phyloP scores from a whole-genome alignment of 2,113 vertebrate genomes.

The Sula dactylatra region DNA sequence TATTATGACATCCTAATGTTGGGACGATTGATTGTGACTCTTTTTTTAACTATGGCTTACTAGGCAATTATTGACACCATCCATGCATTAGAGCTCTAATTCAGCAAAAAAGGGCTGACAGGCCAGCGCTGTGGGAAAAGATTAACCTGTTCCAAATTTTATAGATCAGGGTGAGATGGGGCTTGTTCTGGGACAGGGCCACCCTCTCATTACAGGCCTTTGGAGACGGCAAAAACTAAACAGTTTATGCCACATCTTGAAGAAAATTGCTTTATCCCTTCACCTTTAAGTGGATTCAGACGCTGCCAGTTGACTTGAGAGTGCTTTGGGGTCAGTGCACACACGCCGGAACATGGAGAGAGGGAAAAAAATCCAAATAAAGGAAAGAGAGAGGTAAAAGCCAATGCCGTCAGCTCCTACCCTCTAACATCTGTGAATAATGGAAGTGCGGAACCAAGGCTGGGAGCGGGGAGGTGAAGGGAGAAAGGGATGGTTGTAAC shows the following conservation, averaged over 20 bases:
- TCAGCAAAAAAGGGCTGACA: slow-evolving; percentile 40
- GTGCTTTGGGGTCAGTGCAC: slow-evolving; percentile 64
- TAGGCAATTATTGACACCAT: slow-evolving; percentile 52
- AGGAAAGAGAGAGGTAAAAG: slow-evolving; percentile 51
- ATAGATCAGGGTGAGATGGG: slow-evolving; percentile 25
- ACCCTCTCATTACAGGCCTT: slow-evolving; percentile 68
- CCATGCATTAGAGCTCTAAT: slow-evolving; percentile 43
- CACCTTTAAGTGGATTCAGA: slow-evolving; percentile 78
- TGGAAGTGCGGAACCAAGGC: not conserved
- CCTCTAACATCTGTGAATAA: slow-evolving; percentile 71
- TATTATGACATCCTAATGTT: slow-evolving; percentile 61
- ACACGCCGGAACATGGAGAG: slow-evolving; percentile 30
- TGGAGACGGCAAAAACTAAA: slow-evolving; percentile 70
- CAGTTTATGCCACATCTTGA: slow-evolving; percentile 69
- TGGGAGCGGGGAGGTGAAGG: not conserved
- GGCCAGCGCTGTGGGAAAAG: not conserved
- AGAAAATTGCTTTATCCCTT: slow-evolving; percentile 76
- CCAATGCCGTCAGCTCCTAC: slow-evolving; percentile 5
- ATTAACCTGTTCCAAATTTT: slow-evolving; percentile 58
- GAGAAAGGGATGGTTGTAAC: slow-evolving; percentile 40
- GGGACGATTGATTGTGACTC: slow-evolving; percentile 66
- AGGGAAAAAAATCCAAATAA: not conserved
- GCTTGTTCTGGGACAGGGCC: slow-evolving; percentile 27
- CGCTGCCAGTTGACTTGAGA: slow-evolving; percentile 68
- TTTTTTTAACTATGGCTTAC: slow-evolving; percentile 64